phyloP scores from a whole-genome alignment of 2,113 vertebrate genomes.

The Xenopus borealis region DNA sequence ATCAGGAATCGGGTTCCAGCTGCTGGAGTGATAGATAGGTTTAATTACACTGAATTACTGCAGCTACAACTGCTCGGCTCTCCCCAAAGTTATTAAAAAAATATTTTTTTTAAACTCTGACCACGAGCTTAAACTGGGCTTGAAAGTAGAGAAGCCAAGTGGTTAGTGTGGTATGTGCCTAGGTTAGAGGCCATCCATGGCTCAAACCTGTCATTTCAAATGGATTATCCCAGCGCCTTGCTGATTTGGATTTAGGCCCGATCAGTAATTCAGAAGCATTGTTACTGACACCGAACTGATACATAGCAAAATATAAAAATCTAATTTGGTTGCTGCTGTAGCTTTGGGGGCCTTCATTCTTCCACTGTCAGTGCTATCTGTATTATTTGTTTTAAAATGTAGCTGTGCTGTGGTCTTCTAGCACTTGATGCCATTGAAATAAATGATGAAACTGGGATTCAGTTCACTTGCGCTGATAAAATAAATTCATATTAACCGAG shows the following conservation, averaged over 20 bases:
- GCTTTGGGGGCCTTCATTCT: too few species aligned
- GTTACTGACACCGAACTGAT: neutral
- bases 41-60: conserved; percentile 82
- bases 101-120: conserved; percentile 70
- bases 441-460: too few species aligned
- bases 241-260: neutral
- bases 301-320: neutral
- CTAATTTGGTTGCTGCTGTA: too few species aligned
- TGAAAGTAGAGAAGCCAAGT: conserved; percentile 54
- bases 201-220: conserved; percentile 18
- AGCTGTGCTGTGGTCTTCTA: too few species aligned
- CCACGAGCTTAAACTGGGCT: conserved; percentile 55
- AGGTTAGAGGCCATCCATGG: conserved; percentile 63
- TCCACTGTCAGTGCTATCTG: too few species aligned
- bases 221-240: conserved; percentile 14
- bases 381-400: too few species aligned
- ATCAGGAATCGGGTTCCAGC: conserved; percentile 58
- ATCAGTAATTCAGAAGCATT: conserved; percentile 7
- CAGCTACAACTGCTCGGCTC: conserved; percentile 62
- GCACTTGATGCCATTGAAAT: too few species aligned
- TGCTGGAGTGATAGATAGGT: conserved; percentile 81
- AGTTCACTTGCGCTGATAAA: too few species aligned
- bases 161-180: conserved; percentile 20
- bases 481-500: too few species aligned
- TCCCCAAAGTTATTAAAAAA: conserved; percentile 88